Evolutionary conservation across 1,140 invertebrate genomes (phyloP).

Genomic region (Sitophilus oryzae): DNA sequence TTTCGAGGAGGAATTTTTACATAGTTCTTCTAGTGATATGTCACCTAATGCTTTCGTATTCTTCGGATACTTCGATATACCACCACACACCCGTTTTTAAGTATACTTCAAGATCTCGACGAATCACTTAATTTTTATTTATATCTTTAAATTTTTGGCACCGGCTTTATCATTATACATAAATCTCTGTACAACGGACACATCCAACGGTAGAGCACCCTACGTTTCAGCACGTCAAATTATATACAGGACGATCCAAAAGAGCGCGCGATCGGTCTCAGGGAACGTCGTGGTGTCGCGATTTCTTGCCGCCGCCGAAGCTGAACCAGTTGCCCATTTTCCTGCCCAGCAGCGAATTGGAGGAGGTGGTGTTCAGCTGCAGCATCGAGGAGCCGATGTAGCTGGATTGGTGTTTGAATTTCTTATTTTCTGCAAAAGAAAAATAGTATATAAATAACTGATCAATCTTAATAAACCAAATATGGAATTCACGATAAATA

Average conservation of each 20-base stretch:
- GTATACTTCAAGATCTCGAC: too few relatives aligned
- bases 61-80: too few relatives aligned
- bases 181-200: not conserved
- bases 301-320: conserved; percentile 53
- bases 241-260: not conserved
- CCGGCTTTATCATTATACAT: not conserved
- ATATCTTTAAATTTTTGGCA: conserved; percentile 1
- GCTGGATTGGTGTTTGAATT: conserved; percentile 47
- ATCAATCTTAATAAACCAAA: not conserved
- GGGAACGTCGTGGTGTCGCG: conserved; percentile 44
- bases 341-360: conserved; percentile 44
- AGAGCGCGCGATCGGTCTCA: conserved; percentile 43
- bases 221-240: not conserved
- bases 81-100: too few relatives aligned
- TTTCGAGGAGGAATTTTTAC: not conserved
- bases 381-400: conserved; percentile 46
- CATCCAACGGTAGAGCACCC: not conserved
- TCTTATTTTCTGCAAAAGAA: conserved; percentile 45
- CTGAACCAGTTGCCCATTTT: conserved; percentile 57
- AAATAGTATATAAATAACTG: too few relatives aligned
- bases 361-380: conserved; percentile 38
- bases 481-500: not conserved
- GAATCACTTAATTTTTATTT: too few relatives aligned
- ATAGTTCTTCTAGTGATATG: not conserved
- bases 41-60: not conserved